A percentile compares a stretch with the other conserved stretches of the same genome.
Evolutionary conservation across 2,888 invertebrate genomes (phyloP).

Genomic region (Melanotus villosus): DNA sequence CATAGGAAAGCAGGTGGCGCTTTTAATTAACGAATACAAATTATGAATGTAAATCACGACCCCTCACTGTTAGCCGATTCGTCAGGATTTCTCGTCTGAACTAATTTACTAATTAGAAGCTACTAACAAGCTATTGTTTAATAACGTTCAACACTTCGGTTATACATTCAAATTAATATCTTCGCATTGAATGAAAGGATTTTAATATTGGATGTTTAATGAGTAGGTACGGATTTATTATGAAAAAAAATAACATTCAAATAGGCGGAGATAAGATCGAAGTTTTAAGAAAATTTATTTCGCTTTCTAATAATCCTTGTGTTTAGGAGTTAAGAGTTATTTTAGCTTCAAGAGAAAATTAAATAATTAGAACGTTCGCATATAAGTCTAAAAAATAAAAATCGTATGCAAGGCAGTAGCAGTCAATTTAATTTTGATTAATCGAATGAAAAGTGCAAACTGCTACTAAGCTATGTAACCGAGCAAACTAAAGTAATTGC

Average conservation of each 20-base stretch:
- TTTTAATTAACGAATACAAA: constrained; percentile 9
- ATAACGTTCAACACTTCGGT: not conserved
- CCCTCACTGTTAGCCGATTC: constrained; percentile 14
- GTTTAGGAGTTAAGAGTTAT: not conserved
- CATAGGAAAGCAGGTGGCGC: constrained; percentile 3
- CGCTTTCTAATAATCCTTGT: constrained; percentile 10
- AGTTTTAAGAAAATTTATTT: constrained; percentile 8
- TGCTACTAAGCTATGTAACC: not conserved
- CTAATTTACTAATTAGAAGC: constrained; percentile 10
- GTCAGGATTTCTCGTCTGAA: not conserved
- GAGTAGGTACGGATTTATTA: no score
- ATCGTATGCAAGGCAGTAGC: not conserved
- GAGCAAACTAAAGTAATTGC: not conserved
- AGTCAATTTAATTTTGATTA: not conserved
- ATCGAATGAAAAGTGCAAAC: not conserved
- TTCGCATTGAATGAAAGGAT: not conserved
- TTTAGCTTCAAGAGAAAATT: constrained; percentile 5
- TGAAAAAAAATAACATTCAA: not conserved
- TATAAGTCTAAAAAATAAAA: not conserved
- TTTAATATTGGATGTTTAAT: not conserved
- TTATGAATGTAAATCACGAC: constrained; percentile 15
- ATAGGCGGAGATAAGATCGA: constrained; percentile 8
- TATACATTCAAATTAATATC: not conserved
- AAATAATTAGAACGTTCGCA: constrained; percentile 10
- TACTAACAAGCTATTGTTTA: constrained; percentile 10